Base-by-base conservation (phyloP, 2,797 vertebrate genomes). In the Malurus leucopterus region DNA sequence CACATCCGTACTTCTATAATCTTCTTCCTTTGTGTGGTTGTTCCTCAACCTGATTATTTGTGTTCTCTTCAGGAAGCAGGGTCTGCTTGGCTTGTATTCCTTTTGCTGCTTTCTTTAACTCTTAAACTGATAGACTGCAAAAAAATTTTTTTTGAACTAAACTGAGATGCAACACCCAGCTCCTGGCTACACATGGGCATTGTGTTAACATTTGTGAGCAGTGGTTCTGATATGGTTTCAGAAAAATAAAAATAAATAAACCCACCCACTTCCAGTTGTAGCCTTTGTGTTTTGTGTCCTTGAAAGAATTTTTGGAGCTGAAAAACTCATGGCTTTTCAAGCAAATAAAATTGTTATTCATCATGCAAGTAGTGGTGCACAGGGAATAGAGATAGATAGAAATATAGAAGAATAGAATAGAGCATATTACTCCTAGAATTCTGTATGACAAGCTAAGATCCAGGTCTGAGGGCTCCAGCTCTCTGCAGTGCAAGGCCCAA, bases 291-390 rank as follows among this genome's bases (percentile, higher is more conserved):
- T 47, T 6, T 20, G 8, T 27, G 6, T 47, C 22, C n/a, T 55
- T 43, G 26, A 54, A 62, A 55, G 27, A 17, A 30, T 13, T 53
- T 81, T 63, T 49, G 13, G 15, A 55, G 22, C 26, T 69, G 36
- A 84, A 84, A 69, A 69, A 13, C 6, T n/a, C 41, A n/a, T 15
- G 30, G 30, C 36, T 54, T 55, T 69, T 49, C 21, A 62, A 18
- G 49, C 12, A 62, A 76, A 69, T 34, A 13, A 54, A 61, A 62
- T 26, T 54, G 9, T 5, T 36, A 49, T 69, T 49, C 55, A 62
- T 38, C 43, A 62, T 47, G 54, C 32, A 69, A 62, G 26, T 54
- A 0, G 0, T 47, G 18, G 18, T 41, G 4, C 0, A 0, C 30
- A 69, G 26, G 14, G 7, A 62, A 62, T 12, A n/a, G 22, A 57